Conservation (phyloP, 2,888 invertebrate species). For the Drosophila nigritarsus region DNA sequence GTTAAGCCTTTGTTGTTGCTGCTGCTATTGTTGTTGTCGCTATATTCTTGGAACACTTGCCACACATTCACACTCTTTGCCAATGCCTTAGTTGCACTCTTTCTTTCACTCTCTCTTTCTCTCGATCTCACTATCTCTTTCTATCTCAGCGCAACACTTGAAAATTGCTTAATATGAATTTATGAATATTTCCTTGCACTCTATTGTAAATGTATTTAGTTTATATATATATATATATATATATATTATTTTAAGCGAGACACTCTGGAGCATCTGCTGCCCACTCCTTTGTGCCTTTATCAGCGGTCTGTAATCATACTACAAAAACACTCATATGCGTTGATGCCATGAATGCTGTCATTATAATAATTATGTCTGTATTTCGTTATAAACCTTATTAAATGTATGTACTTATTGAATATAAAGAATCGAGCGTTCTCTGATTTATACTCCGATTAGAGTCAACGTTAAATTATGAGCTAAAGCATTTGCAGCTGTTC, state of each 20-base stretch:
- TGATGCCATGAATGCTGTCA: slow-evolving; percentile 12
- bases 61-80: slow-evolving; percentile 59
- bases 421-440: slow-evolving; percentile 13
- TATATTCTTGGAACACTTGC: slow-evolving; percentile 66
- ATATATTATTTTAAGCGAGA: background rate
- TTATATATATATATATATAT: slow-evolving; percentile 8
- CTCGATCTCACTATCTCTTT: slow-evolving; percentile 17
- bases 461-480: slow-evolving; percentile 29
- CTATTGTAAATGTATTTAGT: slow-evolving; percentile 20
- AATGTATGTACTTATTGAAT: slow-evolving; percentile 4
- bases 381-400: slow-evolving; percentile 3
- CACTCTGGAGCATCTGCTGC: slow-evolving; percentile 20
- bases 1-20: slow-evolving; percentile 55
- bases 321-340: slow-evolving; percentile 3
- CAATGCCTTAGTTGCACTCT: slow-evolving; percentile 39
- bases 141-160: slow-evolving; percentile 1
- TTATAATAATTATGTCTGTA: background rate
- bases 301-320: slow-evolving; percentile 47
- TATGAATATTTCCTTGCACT: slow-evolving; percentile 19
- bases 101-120: slow-evolving; percentile 26
- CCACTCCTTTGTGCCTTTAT: slow-evolving; percentile 54
- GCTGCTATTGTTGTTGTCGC: slow-evolving; percentile 29
- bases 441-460: slow-evolving; percentile 44
- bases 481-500: slow-evolving; percentile 28
- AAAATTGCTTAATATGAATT: slow-evolving; percentile 52